Percentiles rank a stretch among this genome's conserved stretches.
phyloP scores from a whole-genome alignment of 2,797 vertebrate genomes.

The Spondyliosoma cantharus region DNA sequence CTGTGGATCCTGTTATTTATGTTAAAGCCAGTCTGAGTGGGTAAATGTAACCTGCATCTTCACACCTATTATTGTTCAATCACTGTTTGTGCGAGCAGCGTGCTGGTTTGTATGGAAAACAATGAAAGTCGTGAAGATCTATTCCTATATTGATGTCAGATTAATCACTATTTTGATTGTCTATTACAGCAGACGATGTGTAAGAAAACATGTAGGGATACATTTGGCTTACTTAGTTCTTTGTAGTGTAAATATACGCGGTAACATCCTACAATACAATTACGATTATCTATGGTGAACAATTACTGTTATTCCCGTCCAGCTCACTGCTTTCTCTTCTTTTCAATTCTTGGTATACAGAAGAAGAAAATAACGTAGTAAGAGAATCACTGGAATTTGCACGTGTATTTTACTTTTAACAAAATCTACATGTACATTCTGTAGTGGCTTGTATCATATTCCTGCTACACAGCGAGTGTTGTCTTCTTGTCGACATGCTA shows the following conservation, averaged over 20 bases:
- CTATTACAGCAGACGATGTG: background rate
- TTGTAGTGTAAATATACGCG: background rate
- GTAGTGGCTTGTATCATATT: background rate
- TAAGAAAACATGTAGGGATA: background rate
- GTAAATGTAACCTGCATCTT: conserved; percentile 6
- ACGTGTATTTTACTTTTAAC: background rate
- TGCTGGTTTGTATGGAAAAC: background rate
- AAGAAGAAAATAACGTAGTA: background rate
- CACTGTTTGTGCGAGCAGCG: background rate
- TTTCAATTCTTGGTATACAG: background rate
- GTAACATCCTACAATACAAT: background rate
- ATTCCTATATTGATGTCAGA: background rate
- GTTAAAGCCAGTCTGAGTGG: background rate
- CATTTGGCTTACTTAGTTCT: background rate
- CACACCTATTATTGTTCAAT: background rate
- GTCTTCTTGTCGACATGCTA: background rate
- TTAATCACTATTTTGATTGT: background rate
- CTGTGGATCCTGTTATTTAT: conserved; percentile 19
- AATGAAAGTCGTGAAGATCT: background rate
- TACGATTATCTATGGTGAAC: background rate
- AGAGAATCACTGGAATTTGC: background rate
- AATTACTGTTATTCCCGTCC: background rate
- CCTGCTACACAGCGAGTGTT: background rate
- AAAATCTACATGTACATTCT: background rate
- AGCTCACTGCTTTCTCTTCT: background rate